Evolutionary conservation across 2,113 vertebrate genomes (phyloP), one percentile per base, ranked within the genome.

Genomic region (Lutjanus erythropterus): DNA sequence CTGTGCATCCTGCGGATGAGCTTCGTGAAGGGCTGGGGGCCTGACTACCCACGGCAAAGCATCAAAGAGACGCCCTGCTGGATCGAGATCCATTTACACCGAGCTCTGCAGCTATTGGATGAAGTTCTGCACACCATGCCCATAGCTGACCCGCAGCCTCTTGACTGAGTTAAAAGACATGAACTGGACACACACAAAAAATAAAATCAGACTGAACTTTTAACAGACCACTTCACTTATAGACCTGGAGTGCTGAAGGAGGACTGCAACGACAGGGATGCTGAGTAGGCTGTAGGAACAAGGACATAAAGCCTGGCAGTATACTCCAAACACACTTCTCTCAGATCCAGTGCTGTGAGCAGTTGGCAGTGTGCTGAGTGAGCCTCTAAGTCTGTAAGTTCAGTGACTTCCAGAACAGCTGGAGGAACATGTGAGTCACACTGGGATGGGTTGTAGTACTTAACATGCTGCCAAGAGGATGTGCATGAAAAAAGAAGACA

Each of bases 61-160:
- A 99, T 99, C 90, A 99, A 99, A 79, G 97, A 99, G 91, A 99
- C 98, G 0, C 98, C 98, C 0, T 99, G 98, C 91, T 99, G 98
- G 98, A 98, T 99, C 2, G 98, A 99, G 84, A 98, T 99, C 61
- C 98, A 98, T 91, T 80, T 99, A 42, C 98, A 99, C 86, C 96
- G 97, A 1, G 98, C 98, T 3, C 97, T 99, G 15, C 98, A 99
- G 93, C 96, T 99, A 19, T 94, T 99, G 46, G 98, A 99, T 0
- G 97, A 99, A 92, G 98, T 99, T 14, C 97, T 99, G 68, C 98
- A 99, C 89, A 99, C 98, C 93, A 98, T 99, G 97, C 98, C 98
- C 61, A 98, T 99, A n/a, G 97, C 97, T 0, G 97, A 99, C 88
- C 97, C 98, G 0, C 96, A 98, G n/a, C 98, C 97, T 25, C 95